Base-by-base conservation (phyloP, 2,797 vertebrate genomes). In the Mastacembelus armatus region DNA sequence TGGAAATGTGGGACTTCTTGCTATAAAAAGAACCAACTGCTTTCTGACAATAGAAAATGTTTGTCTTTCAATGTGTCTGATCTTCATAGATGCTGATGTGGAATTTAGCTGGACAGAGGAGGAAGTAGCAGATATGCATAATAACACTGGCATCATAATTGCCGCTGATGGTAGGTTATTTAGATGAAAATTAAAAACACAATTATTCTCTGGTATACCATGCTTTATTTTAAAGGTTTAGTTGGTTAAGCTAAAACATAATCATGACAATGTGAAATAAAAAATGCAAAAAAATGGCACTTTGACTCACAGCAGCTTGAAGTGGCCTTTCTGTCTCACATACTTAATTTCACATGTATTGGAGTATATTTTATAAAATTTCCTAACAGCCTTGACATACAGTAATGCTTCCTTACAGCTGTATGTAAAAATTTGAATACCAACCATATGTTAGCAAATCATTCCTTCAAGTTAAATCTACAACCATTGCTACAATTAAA, bases 71-170 rank as follows among this genome's bases (percentile, higher is more conserved):
- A 6, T 66, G 18, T 63, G 45, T 61, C 18, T 35, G 0, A 30
- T 63, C 57, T 71, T 32, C 74, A 49, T 62, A 97, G 98, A 96
- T 64, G 72, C 90, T 1, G 90, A 92, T 19, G 56, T 70, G 56
- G 90, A 91, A 40, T 96, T 95, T 33, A 93, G 93, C 56, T 99
- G 98, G 98, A 96, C 94, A 2, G 93, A 97, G 48, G 93, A 94
- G 26, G 97, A 99, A 68, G 84, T 95, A 10, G 89, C 89, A 2
- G 92, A 98, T 77, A 55, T 99, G 26, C 88, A 95, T 32, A 67
- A 94, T 62, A 87, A 94, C 69, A 94, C 94, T 21, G 93, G 90
- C 0, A 75, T 97, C 61, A 92, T 99, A 72, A 83, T 98, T 1
- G 96, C 97, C 10, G 96, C 96, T 19, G 97, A 99, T 66, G 94